Base-by-base conservation (phyloP, 2,113 vertebrate species). In the Etheostoma spectabile region DNA sequence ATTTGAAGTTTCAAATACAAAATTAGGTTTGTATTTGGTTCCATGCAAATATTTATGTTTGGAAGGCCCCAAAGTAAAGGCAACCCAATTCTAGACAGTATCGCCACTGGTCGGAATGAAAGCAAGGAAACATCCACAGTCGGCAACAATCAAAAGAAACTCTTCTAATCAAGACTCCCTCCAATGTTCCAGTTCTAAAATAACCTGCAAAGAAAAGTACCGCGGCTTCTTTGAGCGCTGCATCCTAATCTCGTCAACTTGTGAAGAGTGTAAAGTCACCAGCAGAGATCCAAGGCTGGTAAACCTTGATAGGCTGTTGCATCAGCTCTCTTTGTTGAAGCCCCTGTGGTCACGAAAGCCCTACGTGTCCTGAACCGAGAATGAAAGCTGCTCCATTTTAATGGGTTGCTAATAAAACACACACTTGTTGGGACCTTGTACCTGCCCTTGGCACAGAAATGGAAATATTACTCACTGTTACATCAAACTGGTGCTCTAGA, bases 391-490 rank as follows among this genome's bases (percentile, higher is more conserved):
- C 86, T 86, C 84, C 71, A 78, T 88, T 90, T 93, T 88, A 92
- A 91, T 88, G 83, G 68, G 83, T 53, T 83, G 76, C 88, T 87
- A 90, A 90, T 92, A 88, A 88, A 88, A 82, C 78, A 61, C 85
- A 80, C 71, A 74, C 83, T 79, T 82, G 83, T 79, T 61, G 71
- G 86, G 87, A 91, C 88, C 90, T 91, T 92, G 88, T 33, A 67
- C 42, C 84, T 87, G 91, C 89, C 91, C 92, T 91, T 91, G 92
- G 86, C 87, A 86, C 84, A 85, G 81, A 83, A 69, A 87, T 78
- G 14, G 52, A 78, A 27, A 81, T 91, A 82, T 93, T 92, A 88
- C 93, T 85, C 84, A 55, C 35, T 76, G 88, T 94, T 94, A 93
- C 90, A 90, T 92, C 93, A 94, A 92, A 81, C 85, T 52, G 33